Evolutionary conservation across 2,888 invertebrate genomes (phyloP).

Genomic region (Mactromeris polynyma): DNA sequence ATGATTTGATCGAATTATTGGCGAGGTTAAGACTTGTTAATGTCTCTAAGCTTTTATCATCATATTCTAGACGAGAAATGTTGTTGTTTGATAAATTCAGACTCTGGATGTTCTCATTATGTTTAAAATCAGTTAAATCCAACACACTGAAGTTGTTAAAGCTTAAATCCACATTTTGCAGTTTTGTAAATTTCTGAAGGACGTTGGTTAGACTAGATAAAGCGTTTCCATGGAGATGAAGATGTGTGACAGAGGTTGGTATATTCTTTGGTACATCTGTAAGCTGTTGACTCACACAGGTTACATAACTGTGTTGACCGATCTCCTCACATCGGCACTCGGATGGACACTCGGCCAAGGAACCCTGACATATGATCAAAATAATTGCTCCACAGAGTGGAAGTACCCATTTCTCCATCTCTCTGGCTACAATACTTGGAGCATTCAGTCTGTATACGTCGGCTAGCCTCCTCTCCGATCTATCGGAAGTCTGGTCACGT

Average conservation of each 20-base stretch:
- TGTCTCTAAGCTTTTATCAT: not conserved
- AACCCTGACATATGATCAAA: not conserved
- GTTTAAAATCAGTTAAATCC: slow-evolving; percentile 40
- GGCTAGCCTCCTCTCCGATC: not conserved
- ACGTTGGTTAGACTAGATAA: slow-evolving; percentile 63
- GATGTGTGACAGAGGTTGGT: slow-evolving; percentile 51
- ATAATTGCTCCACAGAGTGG: not conserved
- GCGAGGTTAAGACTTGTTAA: slow-evolving; percentile 60
- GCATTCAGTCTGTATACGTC: not conserved
- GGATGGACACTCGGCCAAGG: slow-evolving; percentile 50
- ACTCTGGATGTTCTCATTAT: slow-evolving; percentile 41
- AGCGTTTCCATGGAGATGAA: slow-evolving; percentile 68
- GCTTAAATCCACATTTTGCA: slow-evolving; percentile 75
- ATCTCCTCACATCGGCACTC: slow-evolving; percentile 54
- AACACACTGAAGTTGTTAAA: slow-evolving; percentile 73
- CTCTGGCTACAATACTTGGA: not conserved
- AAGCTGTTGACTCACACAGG: slow-evolving; percentile 69
- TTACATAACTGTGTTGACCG: slow-evolving; percentile 43
- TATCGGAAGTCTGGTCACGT: not conserved
- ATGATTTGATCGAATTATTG: slow-evolving; percentile 56
- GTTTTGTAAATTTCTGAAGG: slow-evolving; percentile 67
- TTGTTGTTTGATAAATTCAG: slow-evolving; percentile 63
- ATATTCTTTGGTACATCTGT: slow-evolving; percentile 64
- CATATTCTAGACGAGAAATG: slow-evolving; percentile 47
- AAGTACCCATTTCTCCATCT: not conserved